These are phyloP conservation scores for Encarsia formosa DNA, from an alignment of 2,888 invertebrate species.

Conservation along the genomic window DNA sequence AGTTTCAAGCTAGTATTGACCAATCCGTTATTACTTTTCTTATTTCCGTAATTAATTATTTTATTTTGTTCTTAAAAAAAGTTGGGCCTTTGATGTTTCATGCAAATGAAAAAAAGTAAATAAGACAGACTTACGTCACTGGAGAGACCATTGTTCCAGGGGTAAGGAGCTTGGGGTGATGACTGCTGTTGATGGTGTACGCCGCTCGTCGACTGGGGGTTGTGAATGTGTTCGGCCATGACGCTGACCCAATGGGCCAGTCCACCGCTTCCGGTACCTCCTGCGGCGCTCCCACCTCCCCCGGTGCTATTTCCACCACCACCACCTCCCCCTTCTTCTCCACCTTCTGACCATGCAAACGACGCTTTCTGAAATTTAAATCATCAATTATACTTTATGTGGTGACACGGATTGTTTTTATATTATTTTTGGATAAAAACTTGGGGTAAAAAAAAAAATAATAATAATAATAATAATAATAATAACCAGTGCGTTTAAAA, in stretches of 20 bases:
- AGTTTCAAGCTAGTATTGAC: too few species aligned
- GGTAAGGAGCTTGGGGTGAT: slow-evolving; percentile 47
- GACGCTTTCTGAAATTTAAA: slow-evolving; percentile 52
- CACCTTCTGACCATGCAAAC: slow-evolving; percentile 56
- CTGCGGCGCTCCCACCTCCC: slow-evolving; percentile 50
- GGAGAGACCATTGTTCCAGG: slow-evolving; percentile 49
- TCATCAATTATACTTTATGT: too few species aligned
- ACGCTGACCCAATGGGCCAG: slow-evolving; percentile 96
- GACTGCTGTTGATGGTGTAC: slow-evolving; percentile 57
- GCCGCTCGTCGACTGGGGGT: slow-evolving; percentile 64
- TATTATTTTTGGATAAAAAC: slow-evolving; percentile 27
- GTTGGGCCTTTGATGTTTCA: too few species aligned
- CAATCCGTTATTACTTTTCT: too few species aligned
- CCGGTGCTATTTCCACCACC: slow-evolving; percentile 48
- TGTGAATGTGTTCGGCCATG: slow-evolving; percentile 93
- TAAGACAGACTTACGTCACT: slow-evolving; percentile 47
- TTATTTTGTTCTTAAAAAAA: too few species aligned
- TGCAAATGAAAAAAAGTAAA: too few species aligned
- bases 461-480: too few species aligned
- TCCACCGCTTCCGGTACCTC: slow-evolving; percentile 53
- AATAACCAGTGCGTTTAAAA: too few species aligned
- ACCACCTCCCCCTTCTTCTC: slow-evolving; percentile 54
- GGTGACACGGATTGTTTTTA: too few species aligned
- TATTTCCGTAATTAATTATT: too few species aligned
- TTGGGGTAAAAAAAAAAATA: slow-evolving; percentile 9